A percentile compares a stretch with the other conserved stretches of the same genome.
phyloP scores from a whole-genome alignment of 1,140 invertebrate species.

The Zaprionus capensis region DNA sequence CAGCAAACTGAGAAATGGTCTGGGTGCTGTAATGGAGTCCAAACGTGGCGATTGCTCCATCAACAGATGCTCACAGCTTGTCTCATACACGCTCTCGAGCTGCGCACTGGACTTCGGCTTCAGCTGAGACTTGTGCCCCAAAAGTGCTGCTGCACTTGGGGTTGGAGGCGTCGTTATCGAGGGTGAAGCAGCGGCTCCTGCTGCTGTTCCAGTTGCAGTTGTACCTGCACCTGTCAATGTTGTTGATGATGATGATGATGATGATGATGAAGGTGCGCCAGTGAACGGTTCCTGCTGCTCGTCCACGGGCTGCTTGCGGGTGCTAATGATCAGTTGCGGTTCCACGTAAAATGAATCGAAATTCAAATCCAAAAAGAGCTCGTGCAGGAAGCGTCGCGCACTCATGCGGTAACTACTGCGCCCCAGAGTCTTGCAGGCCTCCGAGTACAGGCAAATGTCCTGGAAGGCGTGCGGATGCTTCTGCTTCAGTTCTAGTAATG shows the following conservation, averaged over 20 bases:
- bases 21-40: not conserved
- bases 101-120: constrained; percentile 72
- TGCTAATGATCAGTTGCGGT: constrained; percentile 81
- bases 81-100: constrained; percentile 81
- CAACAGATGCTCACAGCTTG: constrained; percentile 80
- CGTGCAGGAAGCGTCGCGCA: constrained; percentile 95
- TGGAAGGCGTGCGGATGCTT: constrained; percentile 92
- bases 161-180: not conserved
- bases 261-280: not conserved
- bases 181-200: not conserved
- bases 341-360: constrained; percentile 87
- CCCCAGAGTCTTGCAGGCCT: constrained; percentile 92
- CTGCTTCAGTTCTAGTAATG: constrained; percentile 93
- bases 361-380: constrained; percentile 95
- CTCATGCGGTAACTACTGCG: constrained; percentile 92
- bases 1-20: not conserved
- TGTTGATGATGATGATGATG: not conserved
- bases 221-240: not conserved
- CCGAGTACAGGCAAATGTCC: constrained; percentile 96
- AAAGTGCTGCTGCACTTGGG: constrained; percentile 8
- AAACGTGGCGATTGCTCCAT: constrained; percentile 66
- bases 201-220: not conserved
- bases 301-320: constrained; percentile 51
- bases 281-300: constrained; percentile 27
- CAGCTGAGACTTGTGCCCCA: constrained; percentile 57